Conservation (phyloP, 1,140 invertebrate genomes). For the Pachypeltis micranthus region DNA sequence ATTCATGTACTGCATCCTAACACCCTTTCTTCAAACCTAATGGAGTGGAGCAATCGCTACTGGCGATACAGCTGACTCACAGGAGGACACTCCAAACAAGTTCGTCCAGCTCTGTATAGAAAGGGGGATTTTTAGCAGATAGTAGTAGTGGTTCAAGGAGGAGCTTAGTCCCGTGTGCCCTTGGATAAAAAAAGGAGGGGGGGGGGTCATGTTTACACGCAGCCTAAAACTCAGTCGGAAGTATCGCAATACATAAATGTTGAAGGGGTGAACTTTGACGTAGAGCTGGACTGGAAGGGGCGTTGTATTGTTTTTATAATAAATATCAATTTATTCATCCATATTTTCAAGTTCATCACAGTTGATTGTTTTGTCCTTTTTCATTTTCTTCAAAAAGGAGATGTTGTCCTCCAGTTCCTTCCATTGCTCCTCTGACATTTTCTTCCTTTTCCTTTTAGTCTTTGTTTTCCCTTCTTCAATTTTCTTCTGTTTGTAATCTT, state of each 20-base stretch:
- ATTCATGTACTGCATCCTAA: no score
- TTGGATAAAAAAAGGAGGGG: not conserved
- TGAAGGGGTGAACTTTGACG: no score
- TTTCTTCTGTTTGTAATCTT: conserved; percentile 41
- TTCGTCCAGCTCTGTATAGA: no score
- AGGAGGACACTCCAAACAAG: no score
- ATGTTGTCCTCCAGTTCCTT: conserved; percentile 73
- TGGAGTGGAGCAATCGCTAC: no score
- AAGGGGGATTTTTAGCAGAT: no score
- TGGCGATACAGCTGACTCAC: no score
- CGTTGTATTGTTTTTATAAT: not conserved
- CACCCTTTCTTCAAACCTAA: no score
- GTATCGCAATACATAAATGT: no score
- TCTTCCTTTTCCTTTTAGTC: conserved; percentile 35
- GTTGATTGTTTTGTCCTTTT: conserved; percentile 55
- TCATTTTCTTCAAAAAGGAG: conserved; percentile 74
- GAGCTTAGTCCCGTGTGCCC: no score
- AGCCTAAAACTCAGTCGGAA: not conserved
- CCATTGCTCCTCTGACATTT: conserved; percentile 61
- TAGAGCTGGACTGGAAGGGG: no score
- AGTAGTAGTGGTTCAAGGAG: no score
- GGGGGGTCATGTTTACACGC: not conserved
- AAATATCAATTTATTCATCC: not conserved
- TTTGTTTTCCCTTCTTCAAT: conserved; percentile 34
- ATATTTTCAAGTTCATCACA: conserved; percentile 6